Evolutionary conservation across 2,797 vertebrate species (phyloP), one percentile per base, ranked within the genome.

Genomic region (Pipistrellus nathusii): DNA sequence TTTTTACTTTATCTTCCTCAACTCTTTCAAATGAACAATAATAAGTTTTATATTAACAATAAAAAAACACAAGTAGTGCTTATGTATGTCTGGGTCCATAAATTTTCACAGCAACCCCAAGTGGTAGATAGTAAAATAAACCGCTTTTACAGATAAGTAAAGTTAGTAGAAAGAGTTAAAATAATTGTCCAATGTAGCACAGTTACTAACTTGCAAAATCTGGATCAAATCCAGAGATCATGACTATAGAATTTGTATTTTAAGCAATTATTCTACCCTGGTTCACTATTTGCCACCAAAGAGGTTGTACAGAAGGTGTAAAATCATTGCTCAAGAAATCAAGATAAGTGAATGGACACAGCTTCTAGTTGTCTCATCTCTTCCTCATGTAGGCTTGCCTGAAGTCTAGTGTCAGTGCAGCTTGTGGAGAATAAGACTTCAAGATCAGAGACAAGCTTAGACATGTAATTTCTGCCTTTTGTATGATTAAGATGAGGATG

Each of bases 11-110:
- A 64, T 71, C 8, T 95, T 95, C 12, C 64, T 86, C 38, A 88
- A 86, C 20, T 88, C 62, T 93, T 95, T 81, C 69, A 90, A 82
- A 77, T 77, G 41, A 68, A 35, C 59, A 72, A 91, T 32, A 15
- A 66, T 73, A 53, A 53, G 82, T 71, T 76, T 92, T 51, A 85
- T 82, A 72, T 59, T 32, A 46, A 55, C 48, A 77, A 80, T 81
- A 38, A 57, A 88, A 88, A 35, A 62, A 7, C 18, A 44, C 6
- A 87, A 2, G 64, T 23, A 75, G 20, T 68, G 25, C 20, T 77
- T 71, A 66, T 1, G 35, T 44, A 30, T 30, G 21, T 64, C 21
- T 53, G 44, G 17, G 27, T 46, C 69, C 3, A 23, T 51, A 14
- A 73, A 59, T 53, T 35, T 5, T 64, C 12, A 69, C 30, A 83